Conservation (phyloP, 2,113 vertebrate species). For the Xenopus tropicalis region DNA sequence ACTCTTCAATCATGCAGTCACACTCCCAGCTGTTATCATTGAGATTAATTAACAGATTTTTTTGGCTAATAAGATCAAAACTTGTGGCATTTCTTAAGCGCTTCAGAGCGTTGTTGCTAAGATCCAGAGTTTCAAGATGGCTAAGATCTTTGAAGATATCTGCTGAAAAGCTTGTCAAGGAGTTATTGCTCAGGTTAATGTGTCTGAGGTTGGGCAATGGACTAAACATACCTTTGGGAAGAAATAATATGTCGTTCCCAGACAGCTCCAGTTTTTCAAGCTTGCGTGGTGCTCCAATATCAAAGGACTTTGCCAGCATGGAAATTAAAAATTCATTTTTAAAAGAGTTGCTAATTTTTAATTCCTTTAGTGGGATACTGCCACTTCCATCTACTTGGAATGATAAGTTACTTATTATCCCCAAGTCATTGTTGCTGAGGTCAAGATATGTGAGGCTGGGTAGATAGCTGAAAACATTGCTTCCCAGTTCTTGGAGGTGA, state of each 20-base stretch:
- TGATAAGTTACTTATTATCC: not conserved
- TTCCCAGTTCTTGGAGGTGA: constrained; percentile 67
- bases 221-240: constrained; percentile 64
- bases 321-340: constrained; percentile 53
- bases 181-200: constrained; percentile 83
- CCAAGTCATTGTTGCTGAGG: constrained; percentile 75
- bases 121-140: constrained; percentile 71
- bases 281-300: constrained; percentile 55
- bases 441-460: constrained; percentile 77
- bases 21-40: constrained; percentile 81
- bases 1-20: constrained; percentile 74
- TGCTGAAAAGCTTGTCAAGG: constrained; percentile 69
- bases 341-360: constrained; percentile 63
- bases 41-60: constrained; percentile 61
- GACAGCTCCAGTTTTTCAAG: constrained; percentile 76
- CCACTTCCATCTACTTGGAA: constrained; percentile 38
- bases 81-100: constrained; percentile 63
- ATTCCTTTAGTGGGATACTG: constrained; percentile 64
- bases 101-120: constrained; percentile 78
- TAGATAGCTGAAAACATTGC: constrained; percentile 70
- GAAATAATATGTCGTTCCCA: constrained; percentile 71
- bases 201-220: constrained; percentile 62
- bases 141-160: constrained; percentile 63
- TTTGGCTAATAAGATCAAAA: constrained; percentile 61
- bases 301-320: constrained; percentile 57